These are phyloP conservation scores for Dendrocincla tyrannina DNA, from an alignment of 2,797 vertebrate genomes.

Conservation along the genomic window DNA sequence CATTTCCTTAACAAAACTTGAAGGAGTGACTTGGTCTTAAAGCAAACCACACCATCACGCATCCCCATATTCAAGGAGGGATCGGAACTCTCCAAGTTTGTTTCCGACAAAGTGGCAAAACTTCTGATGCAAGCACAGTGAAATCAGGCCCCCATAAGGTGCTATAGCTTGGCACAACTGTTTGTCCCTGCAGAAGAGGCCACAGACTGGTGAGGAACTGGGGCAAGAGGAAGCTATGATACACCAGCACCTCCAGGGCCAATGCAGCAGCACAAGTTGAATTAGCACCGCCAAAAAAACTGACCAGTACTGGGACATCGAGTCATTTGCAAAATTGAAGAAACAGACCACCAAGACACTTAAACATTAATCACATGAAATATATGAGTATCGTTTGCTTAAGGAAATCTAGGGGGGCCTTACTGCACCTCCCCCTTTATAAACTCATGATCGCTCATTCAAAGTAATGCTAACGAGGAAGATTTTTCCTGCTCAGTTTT, in stretches of 20 bases:
- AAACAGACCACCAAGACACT: neutral
- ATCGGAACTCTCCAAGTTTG: neutral
- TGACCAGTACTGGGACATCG: neutral
- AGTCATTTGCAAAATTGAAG: neutral
- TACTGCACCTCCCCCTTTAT: neutral
- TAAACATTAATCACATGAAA: neutral
- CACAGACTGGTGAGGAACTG: neutral
- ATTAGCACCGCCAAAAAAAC: neutral
- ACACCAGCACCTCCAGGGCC: neutral
- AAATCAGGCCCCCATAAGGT: neutral
- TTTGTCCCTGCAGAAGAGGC: constrained; percentile 16
- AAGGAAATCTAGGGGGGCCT: neutral
- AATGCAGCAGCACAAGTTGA: neutral
- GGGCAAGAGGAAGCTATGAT: neutral
- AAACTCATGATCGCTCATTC: neutral
- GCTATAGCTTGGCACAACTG: neutral
- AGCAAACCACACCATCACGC: neutral
- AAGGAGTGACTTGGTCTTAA: neutral
- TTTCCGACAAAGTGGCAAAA: neutral
- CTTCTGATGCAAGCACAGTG: constrained; percentile 10
- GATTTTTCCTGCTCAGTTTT: neutral
- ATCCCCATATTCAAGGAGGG: neutral
- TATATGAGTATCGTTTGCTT: neutral
- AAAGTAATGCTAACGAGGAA: neutral
- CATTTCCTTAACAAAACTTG: neutral